These are phyloP conservation scores for Himalopsyche phryganea DNA, from an alignment of 1,140 invertebrate species.

Conservation along the genomic window DNA sequence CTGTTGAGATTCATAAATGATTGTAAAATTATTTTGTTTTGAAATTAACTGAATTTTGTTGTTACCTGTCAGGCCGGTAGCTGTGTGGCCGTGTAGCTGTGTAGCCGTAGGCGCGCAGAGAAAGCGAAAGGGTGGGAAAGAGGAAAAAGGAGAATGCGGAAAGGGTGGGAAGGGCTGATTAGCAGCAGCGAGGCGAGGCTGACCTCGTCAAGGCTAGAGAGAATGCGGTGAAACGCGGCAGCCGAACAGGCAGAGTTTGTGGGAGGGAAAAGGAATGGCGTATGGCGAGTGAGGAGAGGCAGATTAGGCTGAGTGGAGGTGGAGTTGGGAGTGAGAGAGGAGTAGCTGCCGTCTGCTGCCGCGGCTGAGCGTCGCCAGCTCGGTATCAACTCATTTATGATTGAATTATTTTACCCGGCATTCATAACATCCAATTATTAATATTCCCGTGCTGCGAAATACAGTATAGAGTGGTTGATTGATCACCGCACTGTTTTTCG, in stretches of 20 bases:
- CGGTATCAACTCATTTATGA: too few relatives aligned
- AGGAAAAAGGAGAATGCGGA: slow-evolving; percentile 9
- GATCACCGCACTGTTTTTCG: too few relatives aligned
- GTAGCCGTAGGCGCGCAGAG: not conserved
- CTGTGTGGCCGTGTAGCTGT: slow-evolving; percentile 19
- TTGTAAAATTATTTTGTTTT: too few relatives aligned
- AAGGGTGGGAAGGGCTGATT: slow-evolving; percentile 21
- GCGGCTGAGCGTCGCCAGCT: too few relatives aligned
- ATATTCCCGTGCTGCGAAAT: too few relatives aligned
- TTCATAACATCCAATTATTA: too few relatives aligned
- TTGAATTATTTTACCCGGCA: too few relatives aligned
- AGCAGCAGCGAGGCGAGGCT: slow-evolving; percentile 17
- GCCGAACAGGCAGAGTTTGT: slow-evolving; percentile 11
- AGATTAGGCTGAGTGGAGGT: slow-evolving; percentile 4
- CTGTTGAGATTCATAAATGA: too few relatives aligned
- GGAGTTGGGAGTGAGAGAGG: slow-evolving; percentile 3
- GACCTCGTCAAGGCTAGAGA: not conserved
- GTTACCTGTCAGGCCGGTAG: not conserved
- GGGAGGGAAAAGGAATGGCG: slow-evolving; percentile 3
- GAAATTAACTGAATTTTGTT: too few relatives aligned
- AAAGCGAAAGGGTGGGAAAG: too few relatives aligned
- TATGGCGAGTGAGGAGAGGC: slow-evolving; percentile 10
- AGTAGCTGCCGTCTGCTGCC: too few relatives aligned
- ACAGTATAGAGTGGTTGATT: too few relatives aligned
- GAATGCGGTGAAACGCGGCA: slow-evolving; percentile 5